Conservation (phyloP, 1,140 invertebrate species). For the Dinoponera quadriceps region DNA sequence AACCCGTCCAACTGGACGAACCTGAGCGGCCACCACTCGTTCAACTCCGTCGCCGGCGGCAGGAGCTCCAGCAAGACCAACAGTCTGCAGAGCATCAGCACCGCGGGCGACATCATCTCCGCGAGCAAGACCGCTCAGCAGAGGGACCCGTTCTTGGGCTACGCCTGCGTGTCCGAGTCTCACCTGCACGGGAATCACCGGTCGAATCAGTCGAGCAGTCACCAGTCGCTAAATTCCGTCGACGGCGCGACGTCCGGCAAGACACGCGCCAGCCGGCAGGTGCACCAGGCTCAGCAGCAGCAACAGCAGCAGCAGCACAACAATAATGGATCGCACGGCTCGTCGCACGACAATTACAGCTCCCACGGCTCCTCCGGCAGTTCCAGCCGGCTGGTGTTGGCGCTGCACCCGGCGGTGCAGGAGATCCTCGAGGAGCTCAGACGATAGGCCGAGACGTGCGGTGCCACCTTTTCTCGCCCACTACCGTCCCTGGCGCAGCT, state of each 20-base stretch:
- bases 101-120: conserved; percentile 42
- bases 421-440: conserved; percentile 63
- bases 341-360: conserved; percentile 75
- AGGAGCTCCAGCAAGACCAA: conserved; percentile 60
- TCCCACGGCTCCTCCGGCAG: conserved; percentile 74
- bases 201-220: conserved; percentile 45
- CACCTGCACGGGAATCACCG: conserved; percentile 34
- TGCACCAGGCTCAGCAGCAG: conserved; percentile 53
- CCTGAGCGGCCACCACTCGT: conserved; percentile 51
- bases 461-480: conserved; percentile 50
- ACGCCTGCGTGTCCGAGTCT: conserved; percentile 39
- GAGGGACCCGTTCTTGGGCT: conserved; percentile 19
- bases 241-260: conserved; percentile 54
- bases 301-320: conserved; percentile 71
- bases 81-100: conserved; percentile 57
- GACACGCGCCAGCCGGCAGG: conserved; percentile 47
- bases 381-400: conserved; percentile 71
- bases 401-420: conserved; percentile 59
- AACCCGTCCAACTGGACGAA: conserved; percentile 27
- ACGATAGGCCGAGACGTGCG: conserved; percentile 72
- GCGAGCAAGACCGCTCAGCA: conserved; percentile 57
- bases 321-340: conserved; percentile 61
- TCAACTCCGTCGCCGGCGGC: conserved; percentile 40
- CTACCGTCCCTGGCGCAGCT: not conserved
- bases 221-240: conserved; percentile 60